Base-by-base conservation (phyloP, 2,113 vertebrate genomes). In the Trachemys scripta region DNA sequence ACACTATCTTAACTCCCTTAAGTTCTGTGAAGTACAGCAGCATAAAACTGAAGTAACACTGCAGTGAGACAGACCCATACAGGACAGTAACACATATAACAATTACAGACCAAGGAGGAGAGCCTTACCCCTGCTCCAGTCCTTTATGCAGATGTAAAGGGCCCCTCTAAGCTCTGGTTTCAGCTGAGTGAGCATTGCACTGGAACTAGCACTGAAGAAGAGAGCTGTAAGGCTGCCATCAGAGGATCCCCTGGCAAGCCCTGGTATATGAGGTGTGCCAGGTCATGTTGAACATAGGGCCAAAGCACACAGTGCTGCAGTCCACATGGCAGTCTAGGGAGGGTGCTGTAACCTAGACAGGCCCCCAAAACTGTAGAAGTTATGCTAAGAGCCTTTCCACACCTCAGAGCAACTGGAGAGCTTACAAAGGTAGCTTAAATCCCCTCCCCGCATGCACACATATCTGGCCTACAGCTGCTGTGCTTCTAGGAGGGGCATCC, bases 241-340 rank as follows among this genome's bases (percentile, higher is more conserved):
- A 29, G 8, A 90, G 79, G 65, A 85, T 76, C 38, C 72, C 72
- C 22, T 47, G 49, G 56, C 14, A 92, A 94, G 19, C 25, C 75
- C 93, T 89, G 90, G 8, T 27, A 2, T 1, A 35, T 29, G 57
- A 5, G n/a, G 11, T 29, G 87, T 35, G 0, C n/a, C 10, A 81
- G 10, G n/a, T 93, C 88, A 53, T 35, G n/a, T 31, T 47, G 35
- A 85, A 87, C 27, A 42, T 0, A 3, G 42, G 76, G 85, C 29
- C 42, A 88, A 84, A 82, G 25, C 35, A 84, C 51, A 80, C 89
- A 86, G 51, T 1, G 0, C 49, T 0, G 0, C 35, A 42, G n/a
- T 17, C 90, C 47, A 51, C 8, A 14, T 38, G n/a, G 17, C 42
- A 76, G 47, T 45, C 84, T 59, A 42, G 82, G 49, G 38, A 12